Evolutionary conservation across 2,888 invertebrate genomes (phyloP).

Genomic region (Augiades crinisus): DNA sequence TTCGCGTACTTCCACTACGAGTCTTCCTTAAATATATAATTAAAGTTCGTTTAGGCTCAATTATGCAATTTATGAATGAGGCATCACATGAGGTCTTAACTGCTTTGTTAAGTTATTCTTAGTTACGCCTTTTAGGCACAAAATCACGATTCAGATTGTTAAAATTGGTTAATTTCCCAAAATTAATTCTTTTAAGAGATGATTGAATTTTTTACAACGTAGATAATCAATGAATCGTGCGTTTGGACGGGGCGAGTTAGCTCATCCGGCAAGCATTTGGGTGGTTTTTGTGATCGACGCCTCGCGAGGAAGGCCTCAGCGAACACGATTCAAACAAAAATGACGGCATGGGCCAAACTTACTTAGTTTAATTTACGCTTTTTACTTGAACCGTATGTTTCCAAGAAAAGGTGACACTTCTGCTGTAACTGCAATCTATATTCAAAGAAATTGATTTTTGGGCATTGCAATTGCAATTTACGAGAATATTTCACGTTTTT

Average conservation of each 20-base stretch:
- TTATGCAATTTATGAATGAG: background rate
- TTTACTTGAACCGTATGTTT: constrained; percentile 13
- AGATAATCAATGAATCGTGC: constrained; percentile 77
- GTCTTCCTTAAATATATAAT: background rate
- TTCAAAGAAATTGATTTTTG: too few relatives aligned
- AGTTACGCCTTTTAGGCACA: constrained; percentile 10
- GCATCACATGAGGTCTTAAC: background rate
- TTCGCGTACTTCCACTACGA: background rate
- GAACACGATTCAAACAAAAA: constrained; percentile 70
- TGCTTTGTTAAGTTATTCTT: constrained; percentile 5
- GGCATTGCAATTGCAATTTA: too few relatives aligned
- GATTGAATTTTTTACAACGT: constrained; percentile 76
- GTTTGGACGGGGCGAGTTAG: constrained; percentile 72
- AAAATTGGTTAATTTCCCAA: constrained; percentile 53
- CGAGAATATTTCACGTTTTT: too few relatives aligned
- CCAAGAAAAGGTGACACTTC: background rate
- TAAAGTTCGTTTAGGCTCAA: too few relatives aligned
- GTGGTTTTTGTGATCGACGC: constrained; percentile 71
- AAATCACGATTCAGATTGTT: constrained; percentile 42
- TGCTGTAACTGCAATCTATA: background rate
- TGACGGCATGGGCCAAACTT: constrained; percentile 57
- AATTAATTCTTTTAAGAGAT: constrained; percentile 67
- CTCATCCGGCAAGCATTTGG: constrained; percentile 76
- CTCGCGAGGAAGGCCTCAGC: constrained; percentile 67
- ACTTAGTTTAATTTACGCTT: constrained; percentile 19